Conservation (phyloP, 2,888 invertebrate species). For the Stenchaetothrips biformis region DNA sequence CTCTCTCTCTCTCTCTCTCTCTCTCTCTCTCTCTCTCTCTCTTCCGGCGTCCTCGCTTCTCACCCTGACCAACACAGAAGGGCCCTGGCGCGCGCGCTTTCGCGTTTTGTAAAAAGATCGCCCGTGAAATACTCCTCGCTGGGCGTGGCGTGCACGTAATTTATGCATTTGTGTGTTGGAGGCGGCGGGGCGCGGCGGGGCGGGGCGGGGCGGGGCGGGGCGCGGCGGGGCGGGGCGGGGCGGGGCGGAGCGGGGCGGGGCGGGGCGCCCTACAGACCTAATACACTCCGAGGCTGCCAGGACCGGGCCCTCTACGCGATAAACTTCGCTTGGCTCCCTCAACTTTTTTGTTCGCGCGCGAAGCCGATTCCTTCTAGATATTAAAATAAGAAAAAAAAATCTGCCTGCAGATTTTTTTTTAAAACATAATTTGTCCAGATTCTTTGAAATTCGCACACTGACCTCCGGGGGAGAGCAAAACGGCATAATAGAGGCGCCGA, state of each 20-base stretch:
- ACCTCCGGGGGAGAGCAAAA: no score
- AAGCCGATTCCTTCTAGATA: no score
- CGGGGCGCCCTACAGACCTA: not conserved
- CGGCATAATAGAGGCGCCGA: no score
- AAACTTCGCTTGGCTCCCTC: no score
- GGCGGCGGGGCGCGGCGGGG: slow-evolving; percentile 46
- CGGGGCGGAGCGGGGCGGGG: slow-evolving; percentile 39
- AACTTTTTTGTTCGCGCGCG: no score
- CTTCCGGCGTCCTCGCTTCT: not conserved
- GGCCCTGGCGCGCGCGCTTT: not conserved
- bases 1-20: not conserved
- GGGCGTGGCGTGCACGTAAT: not conserved
- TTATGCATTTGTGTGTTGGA: not conserved
- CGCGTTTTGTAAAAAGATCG: not conserved
- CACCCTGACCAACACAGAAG: not conserved
- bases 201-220: slow-evolving; percentile 44
- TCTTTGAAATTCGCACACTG: no score
- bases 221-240: slow-evolving; percentile 48
- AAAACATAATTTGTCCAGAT: no score
- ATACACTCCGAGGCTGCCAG: no score
- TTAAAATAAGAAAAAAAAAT: no score
- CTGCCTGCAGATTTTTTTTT: no score
- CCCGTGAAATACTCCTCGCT: not conserved
- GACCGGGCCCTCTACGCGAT: no score
- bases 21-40: not conserved